These are phyloP conservation scores for Zhuqinia jingwanae DNA, from an alignment of 2,888 invertebrate genomes.

Conservation along the genomic window DNA sequence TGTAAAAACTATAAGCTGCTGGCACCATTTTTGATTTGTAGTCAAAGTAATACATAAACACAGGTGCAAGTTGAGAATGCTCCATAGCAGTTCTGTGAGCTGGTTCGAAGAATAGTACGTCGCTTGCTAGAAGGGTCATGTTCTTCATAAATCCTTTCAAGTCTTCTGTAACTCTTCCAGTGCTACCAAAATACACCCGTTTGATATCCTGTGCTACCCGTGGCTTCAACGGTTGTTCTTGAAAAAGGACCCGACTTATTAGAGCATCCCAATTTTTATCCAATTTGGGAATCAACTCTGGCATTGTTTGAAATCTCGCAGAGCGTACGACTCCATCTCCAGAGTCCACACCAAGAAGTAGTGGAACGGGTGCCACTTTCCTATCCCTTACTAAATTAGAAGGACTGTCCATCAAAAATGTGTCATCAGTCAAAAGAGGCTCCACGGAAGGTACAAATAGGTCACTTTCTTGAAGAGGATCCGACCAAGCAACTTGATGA, in stretches of 20 bases:
- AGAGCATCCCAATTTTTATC: slow-evolving; percentile 9
- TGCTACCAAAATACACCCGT: neutral
- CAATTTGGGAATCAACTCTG: neutral
- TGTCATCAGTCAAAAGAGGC: neutral
- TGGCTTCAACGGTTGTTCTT: neutral
- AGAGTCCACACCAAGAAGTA: neutral
- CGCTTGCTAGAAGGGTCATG: neutral
- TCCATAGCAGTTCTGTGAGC: neutral
- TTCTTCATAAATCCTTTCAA: neutral
- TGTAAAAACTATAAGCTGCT: neutral
- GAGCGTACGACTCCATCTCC: neutral
- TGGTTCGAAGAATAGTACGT: neutral
- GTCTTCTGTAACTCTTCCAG: neutral
- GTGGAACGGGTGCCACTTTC: neutral
- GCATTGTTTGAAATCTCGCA: neutral
- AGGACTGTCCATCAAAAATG: neutral
- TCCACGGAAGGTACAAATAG: slow-evolving; percentile 21
- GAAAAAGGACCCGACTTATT: neutral
- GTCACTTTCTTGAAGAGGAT: neutral
- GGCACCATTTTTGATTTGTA: neutral
- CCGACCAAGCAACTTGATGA: neutral
- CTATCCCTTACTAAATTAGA: neutral
- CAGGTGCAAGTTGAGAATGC: neutral
- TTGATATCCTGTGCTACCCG: neutral
- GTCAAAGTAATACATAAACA: neutral